Base-by-base conservation (phyloP, 2,888 invertebrate genomes). In the Ceriagrion tenellum region DNA sequence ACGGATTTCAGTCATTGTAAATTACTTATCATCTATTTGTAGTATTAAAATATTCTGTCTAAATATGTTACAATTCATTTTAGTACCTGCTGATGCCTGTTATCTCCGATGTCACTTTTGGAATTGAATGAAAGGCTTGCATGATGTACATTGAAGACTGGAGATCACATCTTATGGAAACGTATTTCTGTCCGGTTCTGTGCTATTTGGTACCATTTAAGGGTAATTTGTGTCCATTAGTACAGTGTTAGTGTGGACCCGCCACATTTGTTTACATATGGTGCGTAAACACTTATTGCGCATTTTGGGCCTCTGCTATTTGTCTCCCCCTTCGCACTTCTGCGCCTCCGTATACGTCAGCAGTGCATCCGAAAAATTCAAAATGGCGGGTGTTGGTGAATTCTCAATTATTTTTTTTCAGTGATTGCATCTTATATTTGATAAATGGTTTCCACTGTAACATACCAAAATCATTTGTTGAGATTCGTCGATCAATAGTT, bases 31-130 rank as follows among this genome's bases (percentile, higher is more conserved):
- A 74, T 93, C 93, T 93, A 26, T 74, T 93, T 93, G 93, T 93
- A 93, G 93, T 93, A 93, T 93, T 93, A 93, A 93, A 93, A 93
- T 93, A 93, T 93, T 93, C 93, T 93, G 93, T 93, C 93, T 69
- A 93, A 93, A 93, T 93, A 55, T 93, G 93, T 93, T 69, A 93
- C 69, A 35, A 35, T 81, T 93, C 56, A 93, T 93, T 93, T 91
- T 93, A 47, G 93, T 93, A 40, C 93, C 93, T 69, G 13, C 40
- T 74, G 69, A 30, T 35, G 81, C 81, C 81, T 35, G 69, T 26
- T 26, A n/a, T 69, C 8, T 26, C n/a, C 10, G 26, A 0, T 69
- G 26, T 16, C n/a, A 26, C 26, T 47, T 47, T 47, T 47, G 47
- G 47, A 47, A 4, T 47, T 47, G 47, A 47, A 2, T 8, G 2